Base-by-base conservation (phyloP, 2,888 invertebrate genomes). In the Mythimna pallens region DNA sequence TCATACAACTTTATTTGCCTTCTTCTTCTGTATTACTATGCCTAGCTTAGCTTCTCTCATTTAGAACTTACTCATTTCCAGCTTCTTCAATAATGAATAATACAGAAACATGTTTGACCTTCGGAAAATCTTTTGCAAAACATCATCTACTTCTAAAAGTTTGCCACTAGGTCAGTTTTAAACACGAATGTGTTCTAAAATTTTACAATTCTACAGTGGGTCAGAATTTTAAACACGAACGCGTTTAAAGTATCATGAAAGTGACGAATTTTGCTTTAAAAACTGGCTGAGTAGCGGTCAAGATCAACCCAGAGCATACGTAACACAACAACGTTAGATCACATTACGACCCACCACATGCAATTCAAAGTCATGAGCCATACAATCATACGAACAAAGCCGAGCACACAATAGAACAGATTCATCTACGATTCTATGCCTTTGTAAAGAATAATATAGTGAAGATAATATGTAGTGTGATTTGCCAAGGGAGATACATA, bases 321-420 rank as follows among this genome's bases (percentile, higher is more conserved):
- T 59, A 68, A 73, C 50, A 80, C n/a, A 72, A 69, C 59, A 74
- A 74, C 17, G 40, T 82, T 66, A 80, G 70, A 78, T 87, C 82
- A 78, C 65, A 73, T 80, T 79, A 81, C 73, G 69, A 65, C 63
- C 63, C 55, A 71, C 64, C n/a, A 9, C 43, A 71, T 70, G 62
- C 62, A 65, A 74, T 80, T 66, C 78, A 81, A 75, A 74, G 70
- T 74, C 74, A 81, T 61, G 72, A 43, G 71, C 70, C 62, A 64
- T 65, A 62, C 64, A 65, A 69, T 72, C 63, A 64, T 34, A 65
- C 36, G 62, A 59, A 81, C 78, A 78, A 81, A 76, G 65, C 43
- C 30, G 54, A 30, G 34, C 34, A 52, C 5, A 80, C 65, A 80
- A 80, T 68, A 58, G 79, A 43, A 22, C 22, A 68, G 72, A 76